These are phyloP conservation scores for Elmis aenea DNA, from an alignment of 2,888 invertebrate genomes.

Conservation along the genomic window DNA sequence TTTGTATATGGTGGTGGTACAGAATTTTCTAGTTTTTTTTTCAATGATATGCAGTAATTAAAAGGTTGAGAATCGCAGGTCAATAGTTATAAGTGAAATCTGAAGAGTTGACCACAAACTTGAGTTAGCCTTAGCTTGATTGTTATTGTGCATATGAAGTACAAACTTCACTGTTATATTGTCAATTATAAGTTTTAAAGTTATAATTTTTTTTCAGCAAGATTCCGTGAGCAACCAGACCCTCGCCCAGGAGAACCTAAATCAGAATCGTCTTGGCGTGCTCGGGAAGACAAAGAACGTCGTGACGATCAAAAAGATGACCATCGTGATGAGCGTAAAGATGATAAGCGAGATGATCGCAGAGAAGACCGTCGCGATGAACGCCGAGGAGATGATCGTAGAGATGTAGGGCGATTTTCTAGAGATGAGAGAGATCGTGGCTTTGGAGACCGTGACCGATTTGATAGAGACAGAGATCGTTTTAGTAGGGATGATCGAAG, in stretches of 20 bases:
- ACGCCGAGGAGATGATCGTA: conserved; percentile 10
- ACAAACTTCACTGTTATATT: no score
- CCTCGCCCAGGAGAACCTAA: conserved; percentile 4
- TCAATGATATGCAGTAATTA: no score
- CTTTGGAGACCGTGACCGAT: conserved; percentile 12
- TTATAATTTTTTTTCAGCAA: conserved; percentile 15
- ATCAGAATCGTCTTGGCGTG: conserved; percentile 14
- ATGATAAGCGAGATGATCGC: conserved; percentile 16
- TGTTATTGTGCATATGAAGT: no score
- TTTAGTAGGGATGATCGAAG: conserved; percentile 12
- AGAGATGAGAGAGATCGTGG: conserved; percentile 4
- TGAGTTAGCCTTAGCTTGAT: no score
- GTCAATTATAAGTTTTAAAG: no score
- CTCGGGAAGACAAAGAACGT: conserved; percentile 13
- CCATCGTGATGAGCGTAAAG: conserved; percentile 21
- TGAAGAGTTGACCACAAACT: no score
- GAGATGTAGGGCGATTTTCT: conserved; percentile 10
- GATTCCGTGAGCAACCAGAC: conserved; percentile 18
- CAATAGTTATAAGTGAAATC: no score
- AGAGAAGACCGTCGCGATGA: conserved; percentile 21
- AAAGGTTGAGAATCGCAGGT: no score
- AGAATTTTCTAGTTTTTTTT: no score
- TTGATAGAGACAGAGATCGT: conserved; percentile 2
- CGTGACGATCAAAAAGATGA: conserved; percentile 20
- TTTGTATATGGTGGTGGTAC: no score